These are phyloP conservation scores for Trypoxylon attenuatum DNA, from an alignment of 2,888 invertebrate genomes.

Conservation along the genomic window DNA sequence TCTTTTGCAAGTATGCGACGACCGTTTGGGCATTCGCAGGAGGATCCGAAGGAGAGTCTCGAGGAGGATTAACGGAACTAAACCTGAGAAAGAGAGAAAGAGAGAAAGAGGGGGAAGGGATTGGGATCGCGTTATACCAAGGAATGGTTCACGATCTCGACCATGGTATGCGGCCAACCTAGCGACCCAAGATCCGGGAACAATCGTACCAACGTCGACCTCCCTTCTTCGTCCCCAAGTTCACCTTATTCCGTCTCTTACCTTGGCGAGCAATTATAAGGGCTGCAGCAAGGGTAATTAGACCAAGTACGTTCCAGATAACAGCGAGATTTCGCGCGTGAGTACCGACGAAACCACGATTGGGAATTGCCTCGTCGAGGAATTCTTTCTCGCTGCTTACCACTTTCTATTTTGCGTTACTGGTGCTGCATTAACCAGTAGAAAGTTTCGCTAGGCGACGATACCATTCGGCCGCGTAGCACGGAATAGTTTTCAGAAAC, in stretches of 20 bases:
- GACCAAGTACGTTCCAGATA: conserved; percentile 38
- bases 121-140: conserved; percentile 33
- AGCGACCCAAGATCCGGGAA: conserved; percentile 14
- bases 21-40: conserved; percentile 12
- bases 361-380: conserved; percentile 11
- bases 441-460: no score
- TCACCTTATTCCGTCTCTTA: not conserved
- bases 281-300: conserved; percentile 34
- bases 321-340: conserved; percentile 17
- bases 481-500: no score
- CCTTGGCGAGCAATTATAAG: conserved; percentile 26
- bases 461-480: no score
- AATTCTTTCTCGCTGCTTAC: conserved; percentile 17
- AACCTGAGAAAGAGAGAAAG: no score
- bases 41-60: no score
- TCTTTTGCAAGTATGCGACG: conserved; percentile 51
- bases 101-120: conserved; percentile 4
- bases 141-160: conserved; percentile 27
- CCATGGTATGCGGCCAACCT: conserved; percentile 5
- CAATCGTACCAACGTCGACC: conserved; percentile 15
- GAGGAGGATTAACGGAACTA: no score
- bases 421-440: not conserved
- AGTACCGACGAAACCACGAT: conserved; percentile 15
- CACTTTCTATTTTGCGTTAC: not conserved
- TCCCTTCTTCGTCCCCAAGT: not conserved